phyloP scores from a whole-genome alignment of 2,797 vertebrate genomes.

The Okamejei kenojei region DNA sequence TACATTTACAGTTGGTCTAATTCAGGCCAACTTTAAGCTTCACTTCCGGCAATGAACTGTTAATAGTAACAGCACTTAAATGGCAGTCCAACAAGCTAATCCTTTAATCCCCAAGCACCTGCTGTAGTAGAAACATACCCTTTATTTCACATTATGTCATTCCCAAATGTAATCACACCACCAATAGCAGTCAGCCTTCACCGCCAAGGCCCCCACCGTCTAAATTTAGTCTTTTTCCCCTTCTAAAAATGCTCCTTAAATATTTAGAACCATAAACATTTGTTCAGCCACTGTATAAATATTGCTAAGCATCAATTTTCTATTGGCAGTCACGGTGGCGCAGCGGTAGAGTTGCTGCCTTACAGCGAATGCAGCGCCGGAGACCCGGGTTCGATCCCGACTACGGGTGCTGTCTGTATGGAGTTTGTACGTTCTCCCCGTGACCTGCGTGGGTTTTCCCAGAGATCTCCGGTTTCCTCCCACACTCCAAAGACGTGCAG shows the following conservation, averaged over 20 bases:
- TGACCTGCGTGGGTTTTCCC: too few species aligned
- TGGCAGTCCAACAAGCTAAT: neutral
- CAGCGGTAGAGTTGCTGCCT: too few species aligned
- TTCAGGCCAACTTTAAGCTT: neutral
- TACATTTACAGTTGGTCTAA: too few species aligned
- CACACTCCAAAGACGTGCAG: too few species aligned
- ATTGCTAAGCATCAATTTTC: neutral
- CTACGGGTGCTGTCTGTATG: too few species aligned
- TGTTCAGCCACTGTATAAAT: neutral
- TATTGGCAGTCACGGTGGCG: too few species aligned
- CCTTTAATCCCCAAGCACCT: neutral
- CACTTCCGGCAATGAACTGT: constrained; percentile 4
- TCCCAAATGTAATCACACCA: too few species aligned
- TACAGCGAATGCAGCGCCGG: too few species aligned
- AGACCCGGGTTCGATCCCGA: too few species aligned
- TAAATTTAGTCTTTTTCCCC: neutral
- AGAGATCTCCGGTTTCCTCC: too few species aligned
- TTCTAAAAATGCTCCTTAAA: neutral
- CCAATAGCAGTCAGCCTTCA: neutral
- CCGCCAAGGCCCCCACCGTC: neutral
- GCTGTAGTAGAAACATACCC: neutral
- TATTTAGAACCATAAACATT: neutral
- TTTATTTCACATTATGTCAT: neutral
- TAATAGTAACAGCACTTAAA: neutral
- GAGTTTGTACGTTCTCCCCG: too few species aligned